phyloP scores from a whole-genome alignment of 2,888 invertebrate species.

The Chalcosyrphus nemorum region DNA sequence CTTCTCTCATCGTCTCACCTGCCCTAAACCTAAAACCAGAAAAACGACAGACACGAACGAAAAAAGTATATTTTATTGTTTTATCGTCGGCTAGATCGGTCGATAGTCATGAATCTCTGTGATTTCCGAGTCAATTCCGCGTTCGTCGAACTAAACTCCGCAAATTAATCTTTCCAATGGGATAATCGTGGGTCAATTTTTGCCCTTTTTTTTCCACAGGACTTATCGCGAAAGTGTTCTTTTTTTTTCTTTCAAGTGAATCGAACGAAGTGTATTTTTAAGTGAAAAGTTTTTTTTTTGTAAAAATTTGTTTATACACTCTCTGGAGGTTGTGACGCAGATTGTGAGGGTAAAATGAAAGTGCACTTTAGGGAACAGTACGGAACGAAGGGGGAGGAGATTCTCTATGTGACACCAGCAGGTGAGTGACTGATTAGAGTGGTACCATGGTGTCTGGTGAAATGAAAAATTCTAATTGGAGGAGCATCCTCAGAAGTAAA shows the following conservation, averaged over 20 bases:
- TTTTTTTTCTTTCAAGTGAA: too few species aligned
- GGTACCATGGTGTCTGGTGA: background rate
- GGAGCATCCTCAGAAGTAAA: background rate
- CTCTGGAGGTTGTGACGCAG: conserved; percentile 56
- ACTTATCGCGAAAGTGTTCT: conserved; percentile 12
- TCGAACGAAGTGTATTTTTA: too few species aligned
- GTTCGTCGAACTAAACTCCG: conserved; percentile 3
- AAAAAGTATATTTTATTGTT: conserved; percentile 8
- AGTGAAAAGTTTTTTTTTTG: conserved; percentile 13
- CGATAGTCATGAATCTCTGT: conserved; percentile 59
- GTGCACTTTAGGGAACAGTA: conserved; percentile 82
- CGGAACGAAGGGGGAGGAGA: conserved; percentile 81
- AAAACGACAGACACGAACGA: background rate
- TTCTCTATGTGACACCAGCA: conserved; percentile 82
- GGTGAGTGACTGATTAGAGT: conserved; percentile 75
- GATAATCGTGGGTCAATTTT: background rate
- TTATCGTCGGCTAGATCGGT: conserved; percentile 39
- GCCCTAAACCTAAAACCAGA: too few species aligned
- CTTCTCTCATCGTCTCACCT: too few species aligned
- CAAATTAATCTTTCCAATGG: conserved; percentile 14
- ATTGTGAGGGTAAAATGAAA: conserved; percentile 77
- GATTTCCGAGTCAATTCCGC: conserved; percentile 58
- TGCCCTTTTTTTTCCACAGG: conserved; percentile 8
- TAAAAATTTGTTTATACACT: conserved; percentile 34
- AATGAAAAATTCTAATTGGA: too few species aligned